These are phyloP conservation scores for Drosophila antonietae DNA, from an alignment of 2,888 invertebrate genomes.

Conservation along the genomic window DNA sequence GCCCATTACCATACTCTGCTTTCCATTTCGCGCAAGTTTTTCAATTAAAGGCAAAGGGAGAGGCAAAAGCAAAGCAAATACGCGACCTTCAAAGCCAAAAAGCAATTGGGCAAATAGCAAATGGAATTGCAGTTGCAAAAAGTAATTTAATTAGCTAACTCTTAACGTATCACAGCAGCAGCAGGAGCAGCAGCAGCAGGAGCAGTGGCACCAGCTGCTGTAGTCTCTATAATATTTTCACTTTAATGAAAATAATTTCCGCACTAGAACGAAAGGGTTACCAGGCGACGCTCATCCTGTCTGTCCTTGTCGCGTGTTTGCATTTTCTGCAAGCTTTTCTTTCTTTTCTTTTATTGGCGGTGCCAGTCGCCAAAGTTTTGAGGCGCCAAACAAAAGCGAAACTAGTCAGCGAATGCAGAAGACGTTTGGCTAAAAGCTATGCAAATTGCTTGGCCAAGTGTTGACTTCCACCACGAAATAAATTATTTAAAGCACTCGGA, in stretches of 20 bases:
- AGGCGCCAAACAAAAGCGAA: slow-evolving; percentile 68
- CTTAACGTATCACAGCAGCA: slow-evolving; percentile 40
- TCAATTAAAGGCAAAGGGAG: slow-evolving; percentile 65
- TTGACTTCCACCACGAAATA: slow-evolving; percentile 56
- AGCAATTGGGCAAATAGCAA: slow-evolving; percentile 40
- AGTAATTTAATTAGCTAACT: slow-evolving; percentile 76
- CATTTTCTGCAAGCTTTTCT: slow-evolving; percentile 41
- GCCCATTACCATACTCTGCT: not conserved
- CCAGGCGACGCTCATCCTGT: slow-evolving; percentile 13
- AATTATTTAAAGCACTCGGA: slow-evolving; percentile 33
- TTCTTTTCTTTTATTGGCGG: slow-evolving; percentile 25
- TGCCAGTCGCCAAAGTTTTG: slow-evolving; percentile 74
- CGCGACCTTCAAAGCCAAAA: slow-evolving; percentile 73
- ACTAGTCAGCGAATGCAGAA: slow-evolving; percentile 35
- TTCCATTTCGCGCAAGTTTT: slow-evolving; percentile 57
- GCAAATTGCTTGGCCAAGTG: slow-evolving; percentile 68
- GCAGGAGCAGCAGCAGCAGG: not conserved
- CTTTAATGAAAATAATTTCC: slow-evolving; percentile 61
- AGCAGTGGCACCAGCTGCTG: slow-evolving; percentile 4
- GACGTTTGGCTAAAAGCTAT: slow-evolving; percentile 63
- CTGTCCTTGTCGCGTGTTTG: slow-evolving; percentile 52
- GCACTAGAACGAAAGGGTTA: slow-evolving; percentile 47
- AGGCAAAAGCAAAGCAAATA: slow-evolving; percentile 43
- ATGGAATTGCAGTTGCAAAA: slow-evolving; percentile 71
- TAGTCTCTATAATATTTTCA: slow-evolving; percentile 42